A percentile compares a stretch with the other conserved stretches of the same genome.
phyloP scores from a whole-genome alignment of 2,888 invertebrate species.

The Aquatica leii region DNA sequence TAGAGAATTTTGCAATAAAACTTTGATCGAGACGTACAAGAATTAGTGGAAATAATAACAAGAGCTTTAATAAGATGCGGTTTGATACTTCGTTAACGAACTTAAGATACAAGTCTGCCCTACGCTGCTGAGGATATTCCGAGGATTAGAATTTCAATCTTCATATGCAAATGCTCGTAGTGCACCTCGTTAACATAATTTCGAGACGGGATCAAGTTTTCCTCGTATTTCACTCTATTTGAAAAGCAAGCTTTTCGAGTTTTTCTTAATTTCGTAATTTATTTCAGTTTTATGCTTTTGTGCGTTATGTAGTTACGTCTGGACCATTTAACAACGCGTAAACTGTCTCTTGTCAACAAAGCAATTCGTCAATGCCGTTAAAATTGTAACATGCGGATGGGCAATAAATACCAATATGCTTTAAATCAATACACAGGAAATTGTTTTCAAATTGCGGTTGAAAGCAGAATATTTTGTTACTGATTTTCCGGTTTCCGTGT shows the following conservation, averaged over 20 bases:
- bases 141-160: slow-evolving; percentile 29
- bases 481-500: slow-evolving; percentile 5
- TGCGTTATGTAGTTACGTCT: too few relatives aligned
- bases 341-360: slow-evolving; percentile 14
- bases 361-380: slow-evolving; percentile 21
- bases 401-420: slow-evolving; percentile 33
- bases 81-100: slow-evolving; percentile 26
- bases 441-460: slow-evolving; percentile 33
- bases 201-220: slow-evolving; percentile 16
- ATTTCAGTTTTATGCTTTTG: too few relatives aligned
- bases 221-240: slow-evolving; percentile 1
- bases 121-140: slow-evolving; percentile 19
- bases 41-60: too few relatives aligned
- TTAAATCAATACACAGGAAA: slow-evolving; percentile 32
- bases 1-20: too few relatives aligned
- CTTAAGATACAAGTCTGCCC: slow-evolving; percentile 17
- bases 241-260: background rate
- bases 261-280: background rate
- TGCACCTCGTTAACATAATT: slow-evolving; percentile 23
- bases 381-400: slow-evolving; percentile 21
- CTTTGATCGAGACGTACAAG: too few relatives aligned
- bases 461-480: slow-evolving; percentile 19
- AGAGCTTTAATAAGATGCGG: background rate
- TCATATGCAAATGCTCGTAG: slow-evolving; percentile 26
- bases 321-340: background rate